Base-by-base conservation (phyloP, 2,888 invertebrate species). In the Myopa tessellatipennis region DNA sequence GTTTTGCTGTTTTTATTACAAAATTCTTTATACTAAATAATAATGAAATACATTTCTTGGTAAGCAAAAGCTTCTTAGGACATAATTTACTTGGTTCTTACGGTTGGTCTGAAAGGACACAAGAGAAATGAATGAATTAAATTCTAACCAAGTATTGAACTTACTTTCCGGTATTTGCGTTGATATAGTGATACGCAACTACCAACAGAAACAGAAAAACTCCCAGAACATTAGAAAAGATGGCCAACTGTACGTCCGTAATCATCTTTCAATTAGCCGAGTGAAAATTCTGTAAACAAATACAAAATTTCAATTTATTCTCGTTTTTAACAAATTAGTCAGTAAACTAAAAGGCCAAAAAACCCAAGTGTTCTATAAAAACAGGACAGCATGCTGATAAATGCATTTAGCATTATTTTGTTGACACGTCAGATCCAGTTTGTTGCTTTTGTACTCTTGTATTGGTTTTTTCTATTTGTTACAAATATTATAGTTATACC, bases 181-280 rank as follows among this genome's bases (percentile, higher is more conserved):
- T 95, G 75, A 98, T 96, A 87, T 98, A 99, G 87, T 99, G 98
- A 88, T 97, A 99, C 3, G 98, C 91, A 71, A 99, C 97, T n/a
- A 99, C 98, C 83, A 98, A 90, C 73, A 98, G 91, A 86, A 98
- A 96, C 60, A 96, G 91, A 0, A 96, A 94, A 4, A 98, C 97
- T 81, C 98, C 98, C 82, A 98, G 90, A 81, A 98, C 94, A 90
- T 99, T 99, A 82, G 98, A 96, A 90, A 98, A 97, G 78, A 98
- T 94, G 0, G 98, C 98, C 83, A 99, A 90, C 90, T 99, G 98
- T 63, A 98, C 95, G 88, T 99, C 98, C 1, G 98, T 97, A 83
- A 99, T 97, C 98, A 98, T 98, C 84, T 83, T 85, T 26, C 16
- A n/a, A 14, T 40, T 3, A 58, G 6, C 10, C 45, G 10, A 45